phyloP scores from a whole-genome alignment of 2,888 invertebrate species.

The Drosophila greeni region DNA sequence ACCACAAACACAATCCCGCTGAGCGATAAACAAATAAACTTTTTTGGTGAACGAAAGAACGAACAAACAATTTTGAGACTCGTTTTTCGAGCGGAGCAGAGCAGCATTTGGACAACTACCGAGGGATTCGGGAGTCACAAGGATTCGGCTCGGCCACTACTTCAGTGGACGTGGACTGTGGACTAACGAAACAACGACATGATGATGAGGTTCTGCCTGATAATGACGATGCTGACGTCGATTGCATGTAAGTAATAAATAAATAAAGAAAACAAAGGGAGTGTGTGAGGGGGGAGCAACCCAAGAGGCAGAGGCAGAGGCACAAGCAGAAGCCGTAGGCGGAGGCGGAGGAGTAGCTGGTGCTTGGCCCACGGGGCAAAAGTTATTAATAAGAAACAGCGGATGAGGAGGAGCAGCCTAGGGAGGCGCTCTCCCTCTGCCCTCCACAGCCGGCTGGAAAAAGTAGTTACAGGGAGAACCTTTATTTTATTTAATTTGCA shows the following conservation, averaged over 20 bases:
- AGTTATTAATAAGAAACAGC: constrained; percentile 9
- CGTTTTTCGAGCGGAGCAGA: background rate
- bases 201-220: constrained; percentile 64
- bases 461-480: background rate
- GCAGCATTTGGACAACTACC: background rate
- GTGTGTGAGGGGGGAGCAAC: constrained; percentile 1
- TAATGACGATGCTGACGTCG: constrained; percentile 60
- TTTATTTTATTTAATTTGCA: background rate
- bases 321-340: background rate
- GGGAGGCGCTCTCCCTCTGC: background rate
- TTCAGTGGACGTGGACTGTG: constrained; percentile 15
- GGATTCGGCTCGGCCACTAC: constrained; percentile 6
- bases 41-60: constrained; percentile 1
- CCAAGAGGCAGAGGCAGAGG: too few relatives aligned
- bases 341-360: constrained; percentile 1
- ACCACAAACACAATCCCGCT: background rate
- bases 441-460: background rate
- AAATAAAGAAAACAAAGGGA: constrained; percentile 9
- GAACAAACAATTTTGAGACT: constrained; percentile 1
- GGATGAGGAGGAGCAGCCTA: background rate
- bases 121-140: constrained; percentile 11
- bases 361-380: constrained; percentile 1
- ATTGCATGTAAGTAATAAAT: constrained; percentile 61
- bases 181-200: constrained; percentile 9
- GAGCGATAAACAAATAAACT: constrained; percentile 4